Conservation (phyloP, 2,113 vertebrate species). For the Sciurus niger region DNA sequence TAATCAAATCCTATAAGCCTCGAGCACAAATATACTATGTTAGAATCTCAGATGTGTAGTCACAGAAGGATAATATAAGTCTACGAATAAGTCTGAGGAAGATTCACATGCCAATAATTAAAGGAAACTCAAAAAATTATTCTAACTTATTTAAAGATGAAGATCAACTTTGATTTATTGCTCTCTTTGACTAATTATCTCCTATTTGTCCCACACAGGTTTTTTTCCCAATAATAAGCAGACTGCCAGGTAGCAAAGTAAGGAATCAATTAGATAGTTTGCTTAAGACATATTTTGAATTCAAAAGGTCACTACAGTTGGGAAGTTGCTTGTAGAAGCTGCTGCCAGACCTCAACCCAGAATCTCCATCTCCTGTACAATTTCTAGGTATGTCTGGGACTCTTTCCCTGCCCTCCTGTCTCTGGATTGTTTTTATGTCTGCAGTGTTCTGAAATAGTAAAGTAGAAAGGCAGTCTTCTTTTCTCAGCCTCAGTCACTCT, state of each 20-base stretch:
- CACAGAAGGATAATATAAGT: background rate
- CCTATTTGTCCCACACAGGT: background rate
- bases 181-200: background rate
- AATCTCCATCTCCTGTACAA: background rate
- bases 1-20: slow-evolving; percentile 34
- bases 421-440: background rate
- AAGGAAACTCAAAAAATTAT: slow-evolving; percentile 10
- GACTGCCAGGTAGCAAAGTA: background rate
- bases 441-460: slow-evolving; percentile 13
- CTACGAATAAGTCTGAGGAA: background rate
- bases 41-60: slow-evolving; percentile 4
- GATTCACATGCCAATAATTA: background rate
- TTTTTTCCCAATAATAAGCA: slow-evolving; percentile 15
- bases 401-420: background rate
- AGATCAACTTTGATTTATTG: slow-evolving; percentile 28
- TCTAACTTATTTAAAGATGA: slow-evolving; percentile 43
- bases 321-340: background rate
- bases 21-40: slow-evolving; percentile 22
- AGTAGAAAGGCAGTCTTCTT: background rate
- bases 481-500: background rate
- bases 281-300: background rate
- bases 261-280: background rate
- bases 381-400: background rate
- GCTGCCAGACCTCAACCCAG: background rate
- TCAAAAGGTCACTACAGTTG: background rate